Base-by-base conservation (phyloP, 2,797 vertebrate species). In the Tinamus major region DNA sequence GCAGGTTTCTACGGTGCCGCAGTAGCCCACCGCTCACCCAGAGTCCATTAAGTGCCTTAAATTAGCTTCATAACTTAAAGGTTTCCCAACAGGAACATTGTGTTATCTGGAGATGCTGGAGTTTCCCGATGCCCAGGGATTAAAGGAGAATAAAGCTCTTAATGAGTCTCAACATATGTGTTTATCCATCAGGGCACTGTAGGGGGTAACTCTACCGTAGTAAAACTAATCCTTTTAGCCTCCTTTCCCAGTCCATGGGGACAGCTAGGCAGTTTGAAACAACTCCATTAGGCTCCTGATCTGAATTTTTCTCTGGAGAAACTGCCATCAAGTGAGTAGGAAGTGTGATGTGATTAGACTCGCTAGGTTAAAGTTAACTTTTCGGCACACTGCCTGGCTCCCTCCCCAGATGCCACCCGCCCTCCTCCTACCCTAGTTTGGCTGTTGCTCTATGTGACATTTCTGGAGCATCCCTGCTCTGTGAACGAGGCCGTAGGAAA, bases 381-480 rank as follows among this genome's bases (percentile, higher is more conserved):
- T 35, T 20, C 13, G 13, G 13, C 17, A 13, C 53, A 29, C 27
- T 68, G 6, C 31, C 0, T 0, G 15, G 9, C 26, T 87, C 39
- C 20, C 27, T 75, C 39, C 51, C 39, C 29, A 42, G 39, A n/a
- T 51, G 21, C 53, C 21, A 7, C 8, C 69, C n/a, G 35, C 14
- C 31, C 24, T 49, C 55, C 21, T 17, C 8, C 58, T 37, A 33
- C 13, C 31, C 27, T 44, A 14, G 41, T 41, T 63, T 58, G 27
- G 27, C 53, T 15, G 15, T 41, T 87, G 61, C 17, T 14, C 21
- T 11, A 1, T 0, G 9, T 0, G 2, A 17, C 17, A 17, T 56
- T 11, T n/a, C 4, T 11, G 12, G 39, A 0, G 4, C 0, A 0
- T 48, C 9, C 27, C 72, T 70, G 10, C 31, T 55, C 27, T 13